Percentiles rank a stretch among this genome's conserved stretches.
Conservation (phyloP, 2,113 vertebrate genomes). For the Brachypteracias leptosomus region DNA sequence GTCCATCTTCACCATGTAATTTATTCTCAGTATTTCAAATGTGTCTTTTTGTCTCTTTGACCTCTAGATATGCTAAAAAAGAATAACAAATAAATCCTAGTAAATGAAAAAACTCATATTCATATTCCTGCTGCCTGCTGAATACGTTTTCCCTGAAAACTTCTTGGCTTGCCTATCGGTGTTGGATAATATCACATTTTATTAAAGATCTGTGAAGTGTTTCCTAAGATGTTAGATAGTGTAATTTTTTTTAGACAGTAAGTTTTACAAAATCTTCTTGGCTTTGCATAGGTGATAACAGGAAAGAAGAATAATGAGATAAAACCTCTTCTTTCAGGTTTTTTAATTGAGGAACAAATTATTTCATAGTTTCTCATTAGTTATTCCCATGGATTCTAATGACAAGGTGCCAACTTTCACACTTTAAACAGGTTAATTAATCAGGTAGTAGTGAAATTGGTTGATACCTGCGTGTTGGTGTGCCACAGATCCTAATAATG, state of each 20-base stretch:
- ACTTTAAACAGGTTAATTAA: conserved; percentile 85
- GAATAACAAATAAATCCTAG: not conserved
- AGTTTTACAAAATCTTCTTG: conserved; percentile 70
- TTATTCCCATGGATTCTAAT: conserved; percentile 75
- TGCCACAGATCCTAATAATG: conserved; percentile 69
- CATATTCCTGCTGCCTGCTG: conserved; percentile 14
- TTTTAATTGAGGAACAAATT: conserved; percentile 80
- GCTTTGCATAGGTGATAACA: conserved; percentile 79
- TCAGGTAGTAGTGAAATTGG: conserved; percentile 81
- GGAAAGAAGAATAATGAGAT: conserved; percentile 77
- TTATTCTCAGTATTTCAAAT: not conserved
- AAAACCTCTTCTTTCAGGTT: conserved; percentile 63
- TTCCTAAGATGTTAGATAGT: conserved; percentile 59
- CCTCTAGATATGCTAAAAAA: not conserved
- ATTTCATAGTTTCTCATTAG: conserved; percentile 79
- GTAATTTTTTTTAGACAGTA: conserved; percentile 50
- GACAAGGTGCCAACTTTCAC: conserved; percentile 83
- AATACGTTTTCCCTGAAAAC: conserved; percentile 26
- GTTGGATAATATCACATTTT: conserved; percentile 71
- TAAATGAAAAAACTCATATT: not conserved
- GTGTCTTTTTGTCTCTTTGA: not conserved
- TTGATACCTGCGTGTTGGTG: conserved; percentile 79
- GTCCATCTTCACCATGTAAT: not conserved
- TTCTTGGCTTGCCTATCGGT: conserved; percentile 64
- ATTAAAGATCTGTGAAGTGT: conserved; percentile 77